Base-by-base conservation (phyloP, 2,888 invertebrate species). In the Tinea trinotella region DNA sequence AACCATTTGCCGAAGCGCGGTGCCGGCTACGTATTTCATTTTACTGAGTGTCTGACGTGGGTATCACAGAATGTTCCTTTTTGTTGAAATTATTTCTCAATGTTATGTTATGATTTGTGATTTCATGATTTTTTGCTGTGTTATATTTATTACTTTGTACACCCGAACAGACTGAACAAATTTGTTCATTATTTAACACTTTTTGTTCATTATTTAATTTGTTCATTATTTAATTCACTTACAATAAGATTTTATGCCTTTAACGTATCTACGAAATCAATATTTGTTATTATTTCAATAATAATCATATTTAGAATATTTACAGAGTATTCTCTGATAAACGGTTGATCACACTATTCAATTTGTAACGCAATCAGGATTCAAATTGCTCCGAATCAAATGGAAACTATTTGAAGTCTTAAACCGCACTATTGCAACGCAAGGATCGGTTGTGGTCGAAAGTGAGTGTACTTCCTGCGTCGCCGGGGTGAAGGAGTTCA, bases 21-120 rank as follows among this genome's bases (percentile, higher is more conserved):
- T 76, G 74, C 76, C 70, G 78, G 77, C 76, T 76, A 78, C 83
- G 83, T 83, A 84, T 85, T 84, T 85, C 85, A 85, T 85, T 85
- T 84, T 75, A 82, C 82, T 84, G 83, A 85, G 84, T 85, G 84
- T 83, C 76, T 75, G 82, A 77, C 76, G 75, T 76, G 80, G 82
- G 77, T 76, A 81, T 80, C 72, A 74, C 76, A 78, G 77, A 78
- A 50, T 13, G 79, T 82, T 74, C 75, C 72, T 80, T 80, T 84
- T 81, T 83, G 76, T 75, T 66, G 66, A 73, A 76, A 76, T 81
- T 78, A 82, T 83, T 79, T 80, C 74, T 71, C 75, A 75, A 82
- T 82, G 73, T 74, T 74, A 76, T 80, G 74, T 78, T 73, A 76
- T 68, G 17, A 30, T 53, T 53, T 40, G 50, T 50, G 50, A 24